Evolutionary conservation across 2,113 vertebrate genomes (phyloP), one percentile per base, ranked within the genome.

Genomic region (Tupaia chinensis): DNA sequence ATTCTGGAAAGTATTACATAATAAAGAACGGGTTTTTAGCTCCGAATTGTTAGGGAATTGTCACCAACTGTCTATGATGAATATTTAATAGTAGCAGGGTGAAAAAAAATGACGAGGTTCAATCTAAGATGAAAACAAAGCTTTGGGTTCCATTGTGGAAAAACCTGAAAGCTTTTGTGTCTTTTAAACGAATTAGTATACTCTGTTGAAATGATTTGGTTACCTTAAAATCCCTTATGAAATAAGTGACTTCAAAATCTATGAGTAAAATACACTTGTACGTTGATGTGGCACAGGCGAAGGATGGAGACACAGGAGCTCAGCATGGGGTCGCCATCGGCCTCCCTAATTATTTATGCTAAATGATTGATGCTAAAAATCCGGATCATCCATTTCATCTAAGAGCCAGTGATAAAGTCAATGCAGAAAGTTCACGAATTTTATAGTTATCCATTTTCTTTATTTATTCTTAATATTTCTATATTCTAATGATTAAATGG

Each of bases 261-360:
- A 96, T 96, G 68, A 97, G 97, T 98, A 97, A 97, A 98, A 93
- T 94, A 96, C 95, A 96, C 95, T 97, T 87, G 97, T 95, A 87
- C 96, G 93, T 65, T 95, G 96, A 97, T 81, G 98, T 72, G 96
- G 88, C 96, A 95, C 97, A 97, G 44, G 32, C 92, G 98, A 97
- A 98, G 96, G 93, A 96, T 96, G 97, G 96, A 97, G 96, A 97
- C 90, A 97, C 56, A 96, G 92, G 95, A 96, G 97, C 95, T 44
- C 44, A 44, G 44, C 2, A 44, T 95, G 97, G 89, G 95, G n/a
- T 95, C 96, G 98, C 94, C 94, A 91, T 92, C 63, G 86, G 91
- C 95, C 96, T 98, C 94, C 77, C 65, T 95, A 44, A 44, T 44
- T 44, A 25, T 56, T 94, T 80, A 89, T 58, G 95, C 66, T 95